Evolutionary conservation across 1,140 invertebrate genomes (phyloP).

Genomic region (Chymomyza costata): DNA sequence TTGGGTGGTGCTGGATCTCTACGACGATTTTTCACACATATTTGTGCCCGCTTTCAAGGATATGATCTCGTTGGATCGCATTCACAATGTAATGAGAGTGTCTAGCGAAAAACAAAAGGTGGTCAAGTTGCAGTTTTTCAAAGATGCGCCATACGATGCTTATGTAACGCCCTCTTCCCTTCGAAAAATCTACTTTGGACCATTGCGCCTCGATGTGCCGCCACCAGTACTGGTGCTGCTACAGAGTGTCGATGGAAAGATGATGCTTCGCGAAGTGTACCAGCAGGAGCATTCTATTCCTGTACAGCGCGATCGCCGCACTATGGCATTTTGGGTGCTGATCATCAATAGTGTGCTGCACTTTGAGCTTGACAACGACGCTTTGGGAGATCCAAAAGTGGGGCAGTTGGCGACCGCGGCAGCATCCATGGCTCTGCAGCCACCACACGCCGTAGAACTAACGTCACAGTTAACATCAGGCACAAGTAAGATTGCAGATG

Average conservation of each 20-base stretch:
- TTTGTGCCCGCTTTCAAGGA: conserved; percentile 60
- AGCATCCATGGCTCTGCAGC: not conserved
- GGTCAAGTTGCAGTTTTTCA: conserved; percentile 58
- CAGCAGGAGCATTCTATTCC: conserved; percentile 52
- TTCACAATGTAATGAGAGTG: conserved; percentile 52
- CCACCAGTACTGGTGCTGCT: conserved; percentile 57
- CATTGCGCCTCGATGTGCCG: conserved; percentile 35
- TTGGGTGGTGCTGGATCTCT: conserved; percentile 65
- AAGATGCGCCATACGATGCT: conserved; percentile 56
- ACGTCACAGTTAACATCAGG: not conserved
- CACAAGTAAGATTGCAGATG: no score
- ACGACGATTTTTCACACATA: conserved; percentile 70
- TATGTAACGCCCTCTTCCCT: conserved; percentile 54
- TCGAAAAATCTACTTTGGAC: conserved; percentile 67
- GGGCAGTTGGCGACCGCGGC: not conserved
- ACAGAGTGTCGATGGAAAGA: conserved; percentile 67
- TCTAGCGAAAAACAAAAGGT: conserved; percentile 49
- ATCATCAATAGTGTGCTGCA: conserved; percentile 53
- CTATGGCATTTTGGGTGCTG: conserved; percentile 63
- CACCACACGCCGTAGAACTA: not conserved
- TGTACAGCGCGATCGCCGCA: conserved; percentile 31
- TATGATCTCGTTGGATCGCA: conserved; percentile 59
- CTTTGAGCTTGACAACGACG: conserved; percentile 47
- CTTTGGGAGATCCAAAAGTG: not conserved
- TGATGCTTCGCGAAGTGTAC: conserved; percentile 68